Conservation (phyloP, 1,140 invertebrate species). For the Musca domestica region DNA sequence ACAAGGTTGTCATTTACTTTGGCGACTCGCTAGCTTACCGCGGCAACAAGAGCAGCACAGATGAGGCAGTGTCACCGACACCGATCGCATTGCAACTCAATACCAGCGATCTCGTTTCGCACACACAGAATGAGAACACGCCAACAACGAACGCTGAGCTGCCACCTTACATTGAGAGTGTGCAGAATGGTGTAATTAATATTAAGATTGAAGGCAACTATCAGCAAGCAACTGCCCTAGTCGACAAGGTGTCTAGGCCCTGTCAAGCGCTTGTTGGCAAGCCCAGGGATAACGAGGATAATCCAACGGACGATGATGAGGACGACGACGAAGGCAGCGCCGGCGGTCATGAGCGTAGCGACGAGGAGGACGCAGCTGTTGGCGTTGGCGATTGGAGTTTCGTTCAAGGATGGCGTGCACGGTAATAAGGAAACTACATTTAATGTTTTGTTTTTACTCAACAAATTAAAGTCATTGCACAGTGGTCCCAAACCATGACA, state of each 20-base stretch:
- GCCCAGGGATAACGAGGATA: constrained; percentile 42
- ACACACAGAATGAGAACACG: constrained; percentile 6
- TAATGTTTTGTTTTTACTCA: too few relatives aligned
- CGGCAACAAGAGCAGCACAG: constrained; percentile 39
- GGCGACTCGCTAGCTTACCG: constrained; percentile 61
- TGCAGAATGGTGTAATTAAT: constrained; percentile 62
- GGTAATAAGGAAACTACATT: constrained; percentile 31
- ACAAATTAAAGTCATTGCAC: too few relatives aligned
- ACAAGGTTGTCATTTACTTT: constrained; percentile 70
- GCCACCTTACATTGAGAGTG: constrained; percentile 53
- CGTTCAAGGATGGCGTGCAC: constrained; percentile 67
- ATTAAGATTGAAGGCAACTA: constrained; percentile 66
- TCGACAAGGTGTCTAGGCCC: constrained; percentile 55
- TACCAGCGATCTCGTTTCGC: constrained; percentile 9
- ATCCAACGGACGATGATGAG: constrained; percentile 36
- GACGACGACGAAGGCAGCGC: background rate
- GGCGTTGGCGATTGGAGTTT: constrained; percentile 68
- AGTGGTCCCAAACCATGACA: too few relatives aligned
- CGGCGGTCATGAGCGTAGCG: background rate
- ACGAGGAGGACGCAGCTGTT: constrained; percentile 52
- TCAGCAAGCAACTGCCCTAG: constrained; percentile 60
- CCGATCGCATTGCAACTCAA: background rate
- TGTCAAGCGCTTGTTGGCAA: constrained; percentile 32
- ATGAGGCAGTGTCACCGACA: background rate
- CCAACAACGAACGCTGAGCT: constrained; percentile 55